A percentile compares a stretch with the other conserved stretches of the same genome.
Conservation (phyloP, 2,888 invertebrate genomes). For the Limnephilus lunatus region DNA sequence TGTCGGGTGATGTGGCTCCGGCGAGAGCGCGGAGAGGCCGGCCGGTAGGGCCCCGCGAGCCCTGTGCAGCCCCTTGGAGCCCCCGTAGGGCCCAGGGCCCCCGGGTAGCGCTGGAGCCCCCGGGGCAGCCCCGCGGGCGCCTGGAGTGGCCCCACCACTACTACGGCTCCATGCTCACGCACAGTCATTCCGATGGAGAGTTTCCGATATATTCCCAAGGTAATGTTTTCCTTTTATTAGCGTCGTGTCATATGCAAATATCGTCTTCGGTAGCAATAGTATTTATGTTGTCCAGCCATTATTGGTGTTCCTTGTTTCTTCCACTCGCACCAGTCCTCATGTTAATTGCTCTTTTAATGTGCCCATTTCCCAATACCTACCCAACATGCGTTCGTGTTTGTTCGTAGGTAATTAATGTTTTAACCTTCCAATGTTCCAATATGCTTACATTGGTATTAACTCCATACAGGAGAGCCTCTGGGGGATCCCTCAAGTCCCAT, state of each 20-base stretch:
- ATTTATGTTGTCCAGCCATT: neutral
- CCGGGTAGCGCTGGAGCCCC: constrained; percentile 76
- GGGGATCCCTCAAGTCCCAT: neutral
- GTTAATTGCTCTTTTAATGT: neutral
- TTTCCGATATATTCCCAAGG: constrained; percentile 90
- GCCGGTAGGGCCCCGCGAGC: constrained; percentile 45
- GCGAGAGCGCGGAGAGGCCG: constrained; percentile 41
- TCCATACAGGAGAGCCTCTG: neutral
- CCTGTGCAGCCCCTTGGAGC: constrained; percentile 69
- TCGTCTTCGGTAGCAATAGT: neutral
- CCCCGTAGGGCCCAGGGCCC: constrained; percentile 70
- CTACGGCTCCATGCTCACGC: constrained; percentile 87
- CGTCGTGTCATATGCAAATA: neutral
- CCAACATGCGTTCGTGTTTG: neutral
- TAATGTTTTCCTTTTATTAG: constrained; percentile 68
- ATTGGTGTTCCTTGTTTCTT: neutral
- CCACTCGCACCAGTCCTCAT: neutral
- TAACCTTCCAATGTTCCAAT: neutral
- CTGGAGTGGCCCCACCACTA: constrained; percentile 77
- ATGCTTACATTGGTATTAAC: neutral
- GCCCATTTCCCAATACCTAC: neutral
- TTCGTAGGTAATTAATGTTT: neutral
- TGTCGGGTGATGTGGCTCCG: constrained; percentile 43
- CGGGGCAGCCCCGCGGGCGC: constrained; percentile 73
- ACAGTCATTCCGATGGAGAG: constrained; percentile 91